phyloP scores from a whole-genome alignment of 1,140 invertebrate genomes.

The Drosophila azteca region DNA sequence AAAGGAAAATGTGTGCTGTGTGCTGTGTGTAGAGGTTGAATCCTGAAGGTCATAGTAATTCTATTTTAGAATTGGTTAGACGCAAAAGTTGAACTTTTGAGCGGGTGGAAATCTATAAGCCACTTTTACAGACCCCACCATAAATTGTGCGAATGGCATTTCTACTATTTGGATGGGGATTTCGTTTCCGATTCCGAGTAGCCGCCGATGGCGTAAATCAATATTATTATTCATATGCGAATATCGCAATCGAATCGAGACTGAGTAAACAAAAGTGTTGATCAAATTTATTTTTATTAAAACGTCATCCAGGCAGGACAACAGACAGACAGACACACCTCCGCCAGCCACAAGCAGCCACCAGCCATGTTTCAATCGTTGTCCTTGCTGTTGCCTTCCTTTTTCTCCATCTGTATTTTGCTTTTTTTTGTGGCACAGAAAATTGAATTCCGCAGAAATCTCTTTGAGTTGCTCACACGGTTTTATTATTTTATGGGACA shows the following conservation, averaged over 20 bases:
- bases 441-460: slow-evolving; percentile 76
- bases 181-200: too few relatives aligned
- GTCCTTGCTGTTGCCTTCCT: slow-evolving; percentile 52
- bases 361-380: slow-evolving; percentile 3
- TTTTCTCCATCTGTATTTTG: slow-evolving; percentile 14
- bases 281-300: slow-evolving; percentile 76
- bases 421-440: slow-evolving; percentile 30
- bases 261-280: slow-evolving; percentile 58
- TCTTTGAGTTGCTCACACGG: slow-evolving; percentile 69
- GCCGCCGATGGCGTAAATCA: slow-evolving; percentile 3
- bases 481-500: slow-evolving; percentile 75
- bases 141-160: neutral
- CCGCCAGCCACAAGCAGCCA: neutral
- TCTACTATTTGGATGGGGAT: too few relatives aligned
- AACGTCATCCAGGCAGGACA: slow-evolving; percentile 51
- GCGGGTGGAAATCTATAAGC: too few relatives aligned
- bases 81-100: too few relatives aligned
- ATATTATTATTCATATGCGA: slow-evolving; percentile 37
- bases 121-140: neutral
- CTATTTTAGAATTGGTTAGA: too few relatives aligned
- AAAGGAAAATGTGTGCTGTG: slow-evolving; percentile 6
- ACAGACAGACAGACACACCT: slow-evolving; percentile 20
- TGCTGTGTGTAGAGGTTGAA: too few relatives aligned
- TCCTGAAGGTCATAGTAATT: slow-evolving; percentile 1
- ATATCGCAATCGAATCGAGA: slow-evolving; percentile 22